Base-by-base conservation (phyloP, 2,113 vertebrate genomes). In the Bos javanicus region DNA sequence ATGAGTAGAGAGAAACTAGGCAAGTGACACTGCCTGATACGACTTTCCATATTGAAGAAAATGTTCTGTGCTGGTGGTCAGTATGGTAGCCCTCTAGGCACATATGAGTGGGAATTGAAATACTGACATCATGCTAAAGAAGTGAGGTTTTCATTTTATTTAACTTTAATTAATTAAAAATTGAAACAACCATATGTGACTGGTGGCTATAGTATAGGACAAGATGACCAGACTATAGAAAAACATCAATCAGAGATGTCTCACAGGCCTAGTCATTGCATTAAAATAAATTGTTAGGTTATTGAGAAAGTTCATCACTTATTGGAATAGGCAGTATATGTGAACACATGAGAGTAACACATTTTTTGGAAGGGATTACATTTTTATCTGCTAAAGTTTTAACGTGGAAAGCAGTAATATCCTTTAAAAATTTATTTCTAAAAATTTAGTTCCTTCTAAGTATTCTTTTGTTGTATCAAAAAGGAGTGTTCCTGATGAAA, bases 131-230 rank as follows among this genome's bases (percentile, higher is more conserved):
- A 0, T 78, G 17, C 28, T 87, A 3, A 95, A n/a, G 3, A 84
- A 30, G 9, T 16, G 9, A 71, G 15, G 21, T 57, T 78, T 87
- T 48, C 6, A 83, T 28, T 91, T 52, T 48, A 91, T 56, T 82
- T 88, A 43, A 46, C 54, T 83, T 82, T 67, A 91, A 30, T 46
- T 86, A 56, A 60, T 60, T 78, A 39, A 91, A n/a, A 82, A 64
- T 88, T 87, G 52, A 23, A 84, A 54, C 12, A 86, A 1, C 4
- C 14, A 36, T 4, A 8, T 52, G 10, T 33, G 21, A 4, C 64
- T n/a, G 19, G 5, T 25, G 10, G 7, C 13, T 30, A 12, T 12
- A 92, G 7, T 80, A 5, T 7, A 48, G 28, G 17, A 48, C 5
- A 36, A 17, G 82, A 59, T 85, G 28, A 23, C 7, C 0, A 25